Percentiles rank a stretch among this genome's conserved stretches.
Evolutionary conservation across 2,888 invertebrate species (phyloP).

Genomic region (Hetaerina titia): DNA sequence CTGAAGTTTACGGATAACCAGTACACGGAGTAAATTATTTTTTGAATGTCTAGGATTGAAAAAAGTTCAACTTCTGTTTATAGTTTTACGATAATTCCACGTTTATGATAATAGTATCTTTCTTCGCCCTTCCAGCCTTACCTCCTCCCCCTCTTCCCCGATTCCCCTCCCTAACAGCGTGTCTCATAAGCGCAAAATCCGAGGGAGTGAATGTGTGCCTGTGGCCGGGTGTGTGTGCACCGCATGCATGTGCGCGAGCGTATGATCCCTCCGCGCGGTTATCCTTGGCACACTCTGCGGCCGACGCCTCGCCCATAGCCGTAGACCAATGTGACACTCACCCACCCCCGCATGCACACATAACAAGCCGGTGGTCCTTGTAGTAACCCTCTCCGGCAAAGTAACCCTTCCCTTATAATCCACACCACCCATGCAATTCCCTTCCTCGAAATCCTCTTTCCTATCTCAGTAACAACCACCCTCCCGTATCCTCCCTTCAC

Average conservation of each 20-base stretch:
- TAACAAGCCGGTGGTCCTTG: slow-evolving; percentile 25
- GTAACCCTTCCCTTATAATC: not conserved
- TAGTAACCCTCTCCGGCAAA: not conserved
- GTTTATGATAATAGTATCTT: too few species aligned
- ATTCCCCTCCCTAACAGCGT: not conserved
- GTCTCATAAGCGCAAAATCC: slow-evolving; percentile 32
- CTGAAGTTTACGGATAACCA: not conserved
- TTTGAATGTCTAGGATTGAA: too few species aligned
- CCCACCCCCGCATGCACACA: not conserved
- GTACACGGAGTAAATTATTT: not conserved
- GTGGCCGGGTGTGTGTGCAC: not conserved
- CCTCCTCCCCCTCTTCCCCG: not conserved
- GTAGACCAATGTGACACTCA: slow-evolving; percentile 15
- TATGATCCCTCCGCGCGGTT: slow-evolving; percentile 58
- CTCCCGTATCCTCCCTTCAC: not conserved
- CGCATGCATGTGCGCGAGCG: slow-evolving; percentile 5
- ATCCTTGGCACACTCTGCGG: slow-evolving; percentile 60
- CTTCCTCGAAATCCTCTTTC: slow-evolving; percentile 24
- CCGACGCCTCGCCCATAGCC: not conserved
- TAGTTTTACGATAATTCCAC: too few species aligned
- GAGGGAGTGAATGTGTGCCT: not conserved
- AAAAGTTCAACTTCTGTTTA: too few species aligned
- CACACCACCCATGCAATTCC: not conserved
- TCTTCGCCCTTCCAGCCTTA: not conserved
- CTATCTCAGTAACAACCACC: not conserved